phyloP scores from a whole-genome alignment of 1,140 invertebrate genomes.

The Drosophila simulans region DNA sequence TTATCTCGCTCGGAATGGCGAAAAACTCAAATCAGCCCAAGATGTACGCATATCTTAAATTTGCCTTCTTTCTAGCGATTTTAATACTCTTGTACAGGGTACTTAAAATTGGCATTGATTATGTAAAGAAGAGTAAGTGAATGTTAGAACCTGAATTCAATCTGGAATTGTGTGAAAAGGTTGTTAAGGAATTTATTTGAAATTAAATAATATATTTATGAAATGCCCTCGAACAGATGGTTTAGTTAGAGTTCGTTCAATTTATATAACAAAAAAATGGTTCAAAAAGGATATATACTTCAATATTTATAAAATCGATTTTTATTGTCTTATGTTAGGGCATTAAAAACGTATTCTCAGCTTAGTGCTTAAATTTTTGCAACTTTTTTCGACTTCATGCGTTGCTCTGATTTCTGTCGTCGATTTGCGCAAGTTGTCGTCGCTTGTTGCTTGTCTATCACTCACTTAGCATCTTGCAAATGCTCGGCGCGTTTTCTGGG shows the following conservation, averaged over 20 bases:
- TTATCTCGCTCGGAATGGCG: slow-evolving; percentile 40
- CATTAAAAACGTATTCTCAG: background rate
- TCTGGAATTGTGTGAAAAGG: background rate
- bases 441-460: slow-evolving; percentile 62
- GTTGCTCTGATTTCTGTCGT: slow-evolving; percentile 50
- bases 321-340: slow-evolving; percentile 2
- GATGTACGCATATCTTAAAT: slow-evolving; percentile 30
- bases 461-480: slow-evolving; percentile 61
- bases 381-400: slow-evolving; percentile 16
- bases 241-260: too few relatives aligned
- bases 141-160: too few relatives aligned
- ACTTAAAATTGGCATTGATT: background rate
- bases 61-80: background rate
- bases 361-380: background rate
- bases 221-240: too few relatives aligned
- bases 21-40: slow-evolving; percentile 34
- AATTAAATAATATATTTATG: background rate
- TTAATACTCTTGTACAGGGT: background rate
- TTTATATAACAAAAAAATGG: too few relatives aligned
- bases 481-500: slow-evolving; percentile 42
- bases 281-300: background rate
- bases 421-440: slow-evolving; percentile 61
- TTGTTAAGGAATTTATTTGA: background rate
- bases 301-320: background rate
- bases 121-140: too few relatives aligned